Base-by-base conservation (phyloP, 2,888 invertebrate species). In the Uloborus plumipes region DNA sequence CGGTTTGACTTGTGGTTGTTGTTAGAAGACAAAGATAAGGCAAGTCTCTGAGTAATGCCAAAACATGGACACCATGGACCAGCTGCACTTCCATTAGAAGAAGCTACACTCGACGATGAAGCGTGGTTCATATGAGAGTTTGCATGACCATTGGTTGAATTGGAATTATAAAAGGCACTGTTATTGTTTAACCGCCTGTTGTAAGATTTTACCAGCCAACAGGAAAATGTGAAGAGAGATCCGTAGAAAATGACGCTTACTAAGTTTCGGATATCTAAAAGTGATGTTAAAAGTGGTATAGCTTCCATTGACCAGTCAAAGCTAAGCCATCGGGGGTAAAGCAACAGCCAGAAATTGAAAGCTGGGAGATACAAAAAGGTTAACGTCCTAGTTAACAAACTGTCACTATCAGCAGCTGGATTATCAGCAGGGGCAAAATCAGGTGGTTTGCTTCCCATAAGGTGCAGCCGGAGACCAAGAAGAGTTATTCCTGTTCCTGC, bases 251-350 rank as follows among this genome's bases (percentile, higher is more conserved):
- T 51, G 7, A 93, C 88, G 4, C 95, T 93, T 84, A 93, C 91
- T 76, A 95, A 88, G 89, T 96, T 96, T 85, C 98, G 92, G 7
- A 91, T 90, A 89, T 99, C 98, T 87, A 92, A 91, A 20, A 95
- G 87, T 47, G 93, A 92, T 66, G 93, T 93, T 86, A 99, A 93
- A 84, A 95, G 92, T 13, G 97, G 96, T 87, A 99, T 93, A 1
- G 98, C 94, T 87, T 97, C 97, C 98, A 99, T 98, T 39, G 98
- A 97, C 99, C 98, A 99, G 90, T 99, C 98, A 90, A 98, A 99
- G 89, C 97, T 97, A 75, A 99, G 91, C 86, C 93, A 93, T 87
- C 92, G 92, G 9, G 98, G 98, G 89, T 93, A 95, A 58, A 98
- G 89, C 84, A 98, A 91, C 87, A 98, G 92, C 89, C 93, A 93